Evolutionary conservation across 23 tunicate species (phyloP).

Genomic region (Ciona savignyi): DNA sequence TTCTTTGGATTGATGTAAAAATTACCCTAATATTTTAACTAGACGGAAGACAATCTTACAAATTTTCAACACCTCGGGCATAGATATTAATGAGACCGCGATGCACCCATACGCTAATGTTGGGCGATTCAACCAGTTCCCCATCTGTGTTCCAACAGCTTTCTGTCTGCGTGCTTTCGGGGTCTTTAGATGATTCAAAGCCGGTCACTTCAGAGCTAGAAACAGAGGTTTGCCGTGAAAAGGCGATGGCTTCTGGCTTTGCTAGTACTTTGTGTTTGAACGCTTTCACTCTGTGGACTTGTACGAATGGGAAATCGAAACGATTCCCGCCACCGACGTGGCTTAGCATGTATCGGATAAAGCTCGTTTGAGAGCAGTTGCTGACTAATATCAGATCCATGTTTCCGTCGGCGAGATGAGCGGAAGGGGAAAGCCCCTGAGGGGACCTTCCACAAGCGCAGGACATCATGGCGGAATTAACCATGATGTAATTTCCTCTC

Average conservation of each 20-base stretch:
- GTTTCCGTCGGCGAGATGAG: slow-evolving; percentile 85
- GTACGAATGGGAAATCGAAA: slow-evolving; percentile 80
- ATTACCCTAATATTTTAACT: not conserved
- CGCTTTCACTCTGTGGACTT: slow-evolving; percentile 77
- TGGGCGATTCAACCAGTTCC: slow-evolving; percentile 54
- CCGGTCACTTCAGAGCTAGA: not conserved
- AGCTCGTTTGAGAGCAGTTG: slow-evolving; percentile 47
- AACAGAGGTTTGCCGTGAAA: not conserved
- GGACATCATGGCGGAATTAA: slow-evolving; percentile 64
- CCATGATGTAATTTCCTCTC: slow-evolving; percentile 64
- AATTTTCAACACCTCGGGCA: slow-evolving; percentile 62
- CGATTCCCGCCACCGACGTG: slow-evolving; percentile 65
- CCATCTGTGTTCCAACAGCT: slow-evolving; percentile 94
- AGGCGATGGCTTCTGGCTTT: not conserved
- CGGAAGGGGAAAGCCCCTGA: slow-evolving; percentile 74
- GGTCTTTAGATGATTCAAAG: not conserved
- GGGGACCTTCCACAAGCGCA: slow-evolving; percentile 79
- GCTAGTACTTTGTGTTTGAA: slow-evolving; percentile 27
- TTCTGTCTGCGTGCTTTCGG: not conserved
- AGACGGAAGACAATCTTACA: not conserved
- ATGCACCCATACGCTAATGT: slow-evolving; percentile 70
- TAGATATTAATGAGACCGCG: slow-evolving; percentile 61
- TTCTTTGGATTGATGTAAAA: not conserved
- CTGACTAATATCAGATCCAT: slow-evolving; percentile 67
- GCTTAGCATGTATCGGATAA: slow-evolving; percentile 37